Evolutionary conservation across 2,113 vertebrate genomes (phyloP).

Genomic region (Cyrtonyx montezumae): DNA sequence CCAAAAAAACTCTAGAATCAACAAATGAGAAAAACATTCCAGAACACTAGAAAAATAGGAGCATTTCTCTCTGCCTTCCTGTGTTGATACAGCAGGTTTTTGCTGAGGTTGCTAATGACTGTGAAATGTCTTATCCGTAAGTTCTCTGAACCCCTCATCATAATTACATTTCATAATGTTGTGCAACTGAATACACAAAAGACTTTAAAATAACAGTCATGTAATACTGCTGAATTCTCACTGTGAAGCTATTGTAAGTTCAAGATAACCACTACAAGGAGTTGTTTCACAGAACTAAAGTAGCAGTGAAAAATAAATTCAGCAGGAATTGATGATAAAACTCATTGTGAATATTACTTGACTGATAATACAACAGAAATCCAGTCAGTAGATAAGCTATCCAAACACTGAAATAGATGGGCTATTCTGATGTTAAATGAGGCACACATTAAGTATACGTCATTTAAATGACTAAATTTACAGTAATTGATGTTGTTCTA

Average conservation of each 20-base stretch:
- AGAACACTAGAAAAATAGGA: slow-evolving; percentile 4
- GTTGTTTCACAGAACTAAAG: neutral
- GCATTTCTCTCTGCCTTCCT: slow-evolving; percentile 14
- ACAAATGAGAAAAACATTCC: slow-evolving; percentile 44
- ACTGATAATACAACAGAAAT: neutral
- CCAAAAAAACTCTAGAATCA: slow-evolving; percentile 23
- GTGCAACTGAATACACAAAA: slow-evolving; percentile 38
- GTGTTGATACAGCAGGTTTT: slow-evolving; percentile 11
- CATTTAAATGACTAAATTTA: neutral
- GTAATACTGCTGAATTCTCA: slow-evolving; percentile 15
- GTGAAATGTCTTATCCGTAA: neutral
- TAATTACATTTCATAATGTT: slow-evolving; percentile 10
- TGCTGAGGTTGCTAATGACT: slow-evolving; percentile 26
- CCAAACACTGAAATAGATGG: neutral
- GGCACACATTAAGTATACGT: neutral
- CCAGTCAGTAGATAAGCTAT: neutral
- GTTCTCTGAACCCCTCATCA: slow-evolving; percentile 5
- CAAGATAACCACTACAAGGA: neutral
- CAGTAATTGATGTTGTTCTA: slow-evolving; percentile 8
- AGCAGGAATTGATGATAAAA: neutral
- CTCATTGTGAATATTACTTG: neutral
- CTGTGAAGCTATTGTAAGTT: neutral
- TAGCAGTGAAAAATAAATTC: neutral
- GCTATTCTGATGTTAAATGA: neutral
- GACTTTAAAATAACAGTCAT: slow-evolving; percentile 43